phyloP scores from a whole-genome alignment of 2,797 vertebrate species.

The Leptodactylus fallax region DNA sequence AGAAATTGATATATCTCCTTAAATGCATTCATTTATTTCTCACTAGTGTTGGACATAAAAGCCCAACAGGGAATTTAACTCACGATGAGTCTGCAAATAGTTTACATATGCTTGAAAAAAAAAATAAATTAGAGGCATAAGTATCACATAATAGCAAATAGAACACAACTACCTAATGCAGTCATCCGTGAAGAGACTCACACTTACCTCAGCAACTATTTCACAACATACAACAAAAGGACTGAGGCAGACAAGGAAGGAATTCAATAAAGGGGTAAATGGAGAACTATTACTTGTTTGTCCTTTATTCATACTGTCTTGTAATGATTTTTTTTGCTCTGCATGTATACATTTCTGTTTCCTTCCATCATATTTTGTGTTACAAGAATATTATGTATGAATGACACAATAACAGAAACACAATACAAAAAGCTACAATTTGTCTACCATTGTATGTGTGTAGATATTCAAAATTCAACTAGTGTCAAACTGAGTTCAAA shows the following conservation, averaged over 20 bases:
- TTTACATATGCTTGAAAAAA: slow-evolving; percentile 26
- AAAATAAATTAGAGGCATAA: slow-evolving; percentile 21
- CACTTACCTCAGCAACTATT: slow-evolving; percentile 42
- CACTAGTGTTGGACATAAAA: slow-evolving; percentile 49
- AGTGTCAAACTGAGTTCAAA: too few species aligned
- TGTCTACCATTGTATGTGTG: too few species aligned
- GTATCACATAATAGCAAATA: slow-evolving; percentile 35
- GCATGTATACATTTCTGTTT: too few species aligned
- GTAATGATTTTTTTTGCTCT: too few species aligned
- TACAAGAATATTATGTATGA: background rate
- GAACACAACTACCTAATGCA: slow-evolving; percentile 13
- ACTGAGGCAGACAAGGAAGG: slow-evolving; percentile 32
- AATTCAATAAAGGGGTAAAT: background rate
- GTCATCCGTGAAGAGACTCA: background rate
- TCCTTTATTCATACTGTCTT: too few species aligned
- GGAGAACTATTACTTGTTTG: too few species aligned
- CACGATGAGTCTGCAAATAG: background rate
- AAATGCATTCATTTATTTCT: slow-evolving; percentile 49
- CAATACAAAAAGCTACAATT: too few species aligned
- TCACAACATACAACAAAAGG: slow-evolving; percentile 12
- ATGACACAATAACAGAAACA: too few species aligned
- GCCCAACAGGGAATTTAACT: slow-evolving; percentile 42
- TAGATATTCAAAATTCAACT: too few species aligned
- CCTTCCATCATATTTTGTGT: too few species aligned
- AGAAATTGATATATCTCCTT: slow-evolving; percentile 57